Base-by-base conservation (phyloP, 2,797 vertebrate genomes). In the Delichon dasypus region DNA sequence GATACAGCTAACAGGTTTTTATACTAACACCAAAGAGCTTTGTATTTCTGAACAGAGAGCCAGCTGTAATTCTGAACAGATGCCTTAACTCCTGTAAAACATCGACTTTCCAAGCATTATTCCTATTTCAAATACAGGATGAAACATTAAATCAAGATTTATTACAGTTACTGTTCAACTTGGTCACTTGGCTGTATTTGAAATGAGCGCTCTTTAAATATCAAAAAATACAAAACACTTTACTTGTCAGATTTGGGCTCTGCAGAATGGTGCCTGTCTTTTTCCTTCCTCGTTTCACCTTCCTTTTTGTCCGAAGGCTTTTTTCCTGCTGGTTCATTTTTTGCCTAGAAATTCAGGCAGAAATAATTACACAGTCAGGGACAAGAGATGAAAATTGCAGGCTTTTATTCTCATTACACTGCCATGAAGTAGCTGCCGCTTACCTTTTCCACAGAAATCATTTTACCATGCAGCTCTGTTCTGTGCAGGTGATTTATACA, bases 401-500 rank as follows among this genome's bases (percentile, higher is more conserved):
- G 5, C 2, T 64, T 85, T 50, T 40, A 30, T 80, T 55, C 64
- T 30, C 34, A 22, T 27, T 13, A 14, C 17, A 4, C 8, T 36
- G 7, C 11, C n/a, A 34, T 1, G 5, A 29, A 51, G 36, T 1
- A 32, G 27, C 68, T 29, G 26, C 15, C 62, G 8, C 98, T 95
- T 54, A 99, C 99, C 97, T 98, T 98, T 96, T 99, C 99, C 79
- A 99, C 99, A 30, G 99, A 99, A 97, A 99, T 99, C 99, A 99
- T 99, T 90, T 98, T 98, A 29, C 99, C 99, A 8, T 99, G 99
- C 74, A 99, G 98, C 90, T 99, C 99, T 0, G 99, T 99, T 74
- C 99, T 98, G 97, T 99, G 99, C 14, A 99, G 98, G 66, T 99
- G 99, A 92, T 93, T 98, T 88, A 99, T 99, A 20, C 99, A 99